These are phyloP conservation scores for Ciconia boyciana DNA, from an alignment of 2,113 vertebrate genomes.

Conservation along the genomic window DNA sequence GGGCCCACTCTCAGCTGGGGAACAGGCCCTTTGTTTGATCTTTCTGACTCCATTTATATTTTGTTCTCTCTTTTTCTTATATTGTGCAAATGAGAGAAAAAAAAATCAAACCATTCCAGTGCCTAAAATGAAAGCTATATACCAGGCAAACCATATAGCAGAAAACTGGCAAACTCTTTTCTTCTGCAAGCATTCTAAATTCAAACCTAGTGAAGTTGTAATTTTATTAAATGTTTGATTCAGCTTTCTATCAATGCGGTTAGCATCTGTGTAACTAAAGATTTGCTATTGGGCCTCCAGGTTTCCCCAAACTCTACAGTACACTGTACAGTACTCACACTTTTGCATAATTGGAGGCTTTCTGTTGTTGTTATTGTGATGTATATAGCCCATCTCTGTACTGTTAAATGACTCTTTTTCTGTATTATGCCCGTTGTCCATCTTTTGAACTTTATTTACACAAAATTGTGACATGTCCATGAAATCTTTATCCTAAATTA, in stretches of 20 bases:
- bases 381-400: background rate
- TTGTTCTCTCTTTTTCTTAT: background rate
- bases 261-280: background rate
- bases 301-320: background rate
- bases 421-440: background rate
- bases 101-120: background rate
- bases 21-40: background rate
- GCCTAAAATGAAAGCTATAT: background rate
- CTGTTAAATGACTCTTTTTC: background rate
- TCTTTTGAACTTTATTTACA: background rate
- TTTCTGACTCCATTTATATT: background rate
- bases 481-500: background rate
- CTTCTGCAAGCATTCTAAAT: background rate
- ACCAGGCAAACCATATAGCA: background rate
- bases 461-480: background rate
- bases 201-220: background rate
- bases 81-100: background rate
- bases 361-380: background rate
- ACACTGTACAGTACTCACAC: background rate
- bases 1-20: background rate
- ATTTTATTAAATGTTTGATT: background rate
- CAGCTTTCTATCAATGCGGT: background rate
- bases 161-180: fast-evolving
- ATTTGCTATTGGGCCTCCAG: background rate
- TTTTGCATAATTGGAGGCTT: background rate